A percentile compares a stretch with the other conserved stretches of the same genome.
Evolutionary conservation across 2,888 invertebrate genomes (phyloP).

Genomic region (Drosophila greeni): DNA sequence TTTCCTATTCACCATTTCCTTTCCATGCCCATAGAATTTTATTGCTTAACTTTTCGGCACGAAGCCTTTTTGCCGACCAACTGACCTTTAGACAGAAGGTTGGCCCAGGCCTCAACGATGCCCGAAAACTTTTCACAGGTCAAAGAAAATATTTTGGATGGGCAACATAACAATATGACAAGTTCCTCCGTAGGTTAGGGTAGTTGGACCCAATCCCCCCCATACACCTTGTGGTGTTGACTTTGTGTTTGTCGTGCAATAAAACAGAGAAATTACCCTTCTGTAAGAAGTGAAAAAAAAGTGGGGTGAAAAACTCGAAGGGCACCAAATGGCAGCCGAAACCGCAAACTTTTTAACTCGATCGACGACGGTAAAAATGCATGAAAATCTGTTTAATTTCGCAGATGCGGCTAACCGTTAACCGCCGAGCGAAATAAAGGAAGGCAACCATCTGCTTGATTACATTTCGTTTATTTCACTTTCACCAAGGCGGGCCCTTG

Average conservation of each 20-base stretch:
- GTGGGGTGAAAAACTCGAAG: background rate
- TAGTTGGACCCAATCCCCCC: conserved; percentile 37
- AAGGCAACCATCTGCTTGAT: conserved; percentile 65
- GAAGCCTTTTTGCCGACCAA: conserved; percentile 54
- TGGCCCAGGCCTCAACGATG: conserved; percentile 44
- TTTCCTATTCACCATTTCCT: conserved; percentile 12
- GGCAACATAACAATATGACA: conserved; percentile 58
- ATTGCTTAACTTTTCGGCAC: conserved; percentile 63
- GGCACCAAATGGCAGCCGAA: conserved; percentile 44
- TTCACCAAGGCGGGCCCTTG: conserved; percentile 10
- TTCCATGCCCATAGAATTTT: conserved; percentile 45
- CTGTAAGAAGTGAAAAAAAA: conserved; percentile 5
- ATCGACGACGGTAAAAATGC: conserved; percentile 23
- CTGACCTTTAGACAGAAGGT: conserved; percentile 51
- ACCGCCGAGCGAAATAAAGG: conserved; percentile 2
- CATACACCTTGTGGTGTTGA: conserved; percentile 25
- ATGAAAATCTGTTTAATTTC: conserved; percentile 55
- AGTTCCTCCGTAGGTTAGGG: conserved; percentile 37
- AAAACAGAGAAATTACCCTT: conserved; percentile 41
- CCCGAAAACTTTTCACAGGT: conserved; percentile 66
- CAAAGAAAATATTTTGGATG: conserved; percentile 63
- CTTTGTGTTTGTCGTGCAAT: conserved; percentile 41
- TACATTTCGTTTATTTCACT: conserved; percentile 53
- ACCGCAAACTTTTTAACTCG: conserved; percentile 50
- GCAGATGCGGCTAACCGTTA: conserved; percentile 47